phyloP scores from a whole-genome alignment of 2,797 vertebrate species.

The Microtus californicus region DNA sequence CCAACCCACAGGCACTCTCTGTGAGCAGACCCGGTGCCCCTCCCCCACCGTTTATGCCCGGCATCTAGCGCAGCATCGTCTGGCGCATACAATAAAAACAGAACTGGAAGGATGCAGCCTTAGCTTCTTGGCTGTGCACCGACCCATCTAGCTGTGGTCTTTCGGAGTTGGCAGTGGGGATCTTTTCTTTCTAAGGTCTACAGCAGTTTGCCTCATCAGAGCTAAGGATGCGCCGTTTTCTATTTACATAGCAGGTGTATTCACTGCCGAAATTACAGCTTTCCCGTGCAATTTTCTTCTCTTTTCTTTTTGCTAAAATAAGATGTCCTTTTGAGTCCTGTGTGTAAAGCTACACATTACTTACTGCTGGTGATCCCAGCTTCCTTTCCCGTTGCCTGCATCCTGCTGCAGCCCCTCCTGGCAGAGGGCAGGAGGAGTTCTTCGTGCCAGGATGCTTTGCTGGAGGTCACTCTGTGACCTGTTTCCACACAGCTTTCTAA shows the following conservation, averaged over 20 bases:
- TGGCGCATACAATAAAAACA: neutral
- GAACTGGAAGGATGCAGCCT: neutral
- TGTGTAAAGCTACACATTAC: neutral
- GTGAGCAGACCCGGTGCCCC: neutral
- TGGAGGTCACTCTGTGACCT: slow-evolving; percentile 43
- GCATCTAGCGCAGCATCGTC: neutral
- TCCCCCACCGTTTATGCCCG: neutral
- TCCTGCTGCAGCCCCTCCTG: neutral
- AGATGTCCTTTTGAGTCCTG: slow-evolving; percentile 43
- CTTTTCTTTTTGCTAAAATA: slow-evolving; percentile 59
- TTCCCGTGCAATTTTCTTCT: slow-evolving; percentile 60
- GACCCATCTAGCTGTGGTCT: neutral
- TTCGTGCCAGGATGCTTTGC: slow-evolving; percentile 39
- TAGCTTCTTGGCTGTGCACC: neutral
- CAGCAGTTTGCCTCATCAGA: slow-evolving; percentile 24
- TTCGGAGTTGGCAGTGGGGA: neutral
- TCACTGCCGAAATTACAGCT: slow-evolving; percentile 68
- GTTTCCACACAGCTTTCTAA: slow-evolving; percentile 42
- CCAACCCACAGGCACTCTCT: neutral
- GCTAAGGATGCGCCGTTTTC: slow-evolving; percentile 54
- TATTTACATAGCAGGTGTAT: slow-evolving; percentile 63
- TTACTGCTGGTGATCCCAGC: neutral
- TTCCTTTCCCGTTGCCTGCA: slow-evolving; percentile 21
- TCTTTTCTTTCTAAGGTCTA: slow-evolving; percentile 39
- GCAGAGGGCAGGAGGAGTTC: neutral